Evolutionary conservation across 2,888 invertebrate genomes (phyloP), one percentile per base, ranked within the genome.

Genomic region (Scelioninae gen. 1): DNA sequence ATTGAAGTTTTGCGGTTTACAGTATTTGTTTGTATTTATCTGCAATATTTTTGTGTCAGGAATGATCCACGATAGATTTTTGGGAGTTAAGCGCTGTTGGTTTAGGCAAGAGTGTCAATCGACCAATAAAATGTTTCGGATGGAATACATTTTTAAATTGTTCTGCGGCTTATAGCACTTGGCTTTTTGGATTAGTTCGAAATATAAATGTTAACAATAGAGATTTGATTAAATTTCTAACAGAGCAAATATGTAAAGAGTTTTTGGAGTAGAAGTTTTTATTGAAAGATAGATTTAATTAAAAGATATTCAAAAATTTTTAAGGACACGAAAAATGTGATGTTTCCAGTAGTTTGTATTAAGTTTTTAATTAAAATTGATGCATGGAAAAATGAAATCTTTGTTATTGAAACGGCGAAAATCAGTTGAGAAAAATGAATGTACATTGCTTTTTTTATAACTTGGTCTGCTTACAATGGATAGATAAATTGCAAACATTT

Each of bases 61-160:
- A 15, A 15, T 16, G 51, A 51, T 51, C 11, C 29, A 11, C 11
- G 51, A 31, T 53, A 23, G 63, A 5, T 63, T 66, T 66, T 66
- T 31, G 8, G 23, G 23, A 23, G 29, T 47, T 63, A 49, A 63
- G 31, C n/a, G 47, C 9, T 53, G 43, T 66, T 53, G 13, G 6
- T 53, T 40, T 40, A 43, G 43, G n/a, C 23, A 43, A 32, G 55
- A 40, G 43, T 38, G 7, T 40, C 49, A 23, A 23, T 53, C 55
- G 55, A 68, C 38, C 43, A 55, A 43, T 55, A 55, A 66, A 55
- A 13, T 38, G 51, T 55, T 55, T 65, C 23, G 23, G 23, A 23
- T 23, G 1, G 23, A 23, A 23, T 23, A 23, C 1, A 23, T 23
- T 23, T 23, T 23, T 23, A 4, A 23, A 23, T 23, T 23, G 23